Conservation (phyloP, 2,888 invertebrate genomes). For the Netelia virgata region DNA sequence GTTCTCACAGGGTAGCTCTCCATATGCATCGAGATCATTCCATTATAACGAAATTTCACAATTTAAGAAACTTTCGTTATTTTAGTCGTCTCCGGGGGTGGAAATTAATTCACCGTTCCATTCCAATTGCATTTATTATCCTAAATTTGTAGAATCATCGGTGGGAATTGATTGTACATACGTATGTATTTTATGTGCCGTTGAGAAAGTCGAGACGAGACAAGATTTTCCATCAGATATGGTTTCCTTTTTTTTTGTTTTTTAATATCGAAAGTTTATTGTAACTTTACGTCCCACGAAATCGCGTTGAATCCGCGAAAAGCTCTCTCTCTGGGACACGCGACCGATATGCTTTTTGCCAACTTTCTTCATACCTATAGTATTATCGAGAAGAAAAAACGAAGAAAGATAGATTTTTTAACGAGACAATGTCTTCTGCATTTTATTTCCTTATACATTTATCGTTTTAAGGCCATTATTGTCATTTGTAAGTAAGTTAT, state of each 20-base stretch:
- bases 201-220: not conserved
- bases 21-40: conserved; percentile 67
- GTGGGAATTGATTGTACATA: conserved; percentile 27
- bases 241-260: conserved; percentile 12
- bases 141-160: conserved; percentile 41
- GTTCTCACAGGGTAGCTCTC: conserved; percentile 7
- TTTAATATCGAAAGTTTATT: conserved; percentile 26
- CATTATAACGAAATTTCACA: conserved; percentile 44
- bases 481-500: conserved; percentile 43
- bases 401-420: conserved; percentile 24
- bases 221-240: conserved; percentile 19
- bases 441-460: conserved; percentile 53
- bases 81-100: conserved; percentile 6
- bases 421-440: conserved; percentile 20
- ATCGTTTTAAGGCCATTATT: conserved; percentile 36
- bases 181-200: too few species aligned
- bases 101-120: conserved; percentile 60
- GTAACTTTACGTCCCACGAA: conserved; percentile 1
- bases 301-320: not conserved
- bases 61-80: conserved; percentile 26
- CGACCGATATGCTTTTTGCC: conserved; percentile 43
- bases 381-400: conserved; percentile 57
- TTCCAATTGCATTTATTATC: conserved; percentile 71
- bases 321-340: not conserved
- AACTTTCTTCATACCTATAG: conserved; percentile 62